phyloP scores from a whole-genome alignment of 2,113 vertebrate genomes.

The Scatophagus argus region DNA sequence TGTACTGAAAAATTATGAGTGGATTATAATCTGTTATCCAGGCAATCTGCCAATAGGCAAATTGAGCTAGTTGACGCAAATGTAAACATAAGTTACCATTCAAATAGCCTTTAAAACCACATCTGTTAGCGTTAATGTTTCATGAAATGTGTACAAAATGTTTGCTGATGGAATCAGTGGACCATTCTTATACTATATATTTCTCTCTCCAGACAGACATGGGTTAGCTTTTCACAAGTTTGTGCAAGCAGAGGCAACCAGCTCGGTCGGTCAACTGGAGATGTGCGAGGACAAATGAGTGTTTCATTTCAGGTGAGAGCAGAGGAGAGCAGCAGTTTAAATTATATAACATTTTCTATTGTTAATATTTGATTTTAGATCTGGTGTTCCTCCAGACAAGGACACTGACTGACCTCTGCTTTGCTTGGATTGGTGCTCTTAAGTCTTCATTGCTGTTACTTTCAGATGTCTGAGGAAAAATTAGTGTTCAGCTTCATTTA shows the following conservation, averaged over 20 bases:
- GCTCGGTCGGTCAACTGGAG: not conserved
- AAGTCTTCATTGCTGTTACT: not conserved
- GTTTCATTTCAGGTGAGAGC: not conserved
- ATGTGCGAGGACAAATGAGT: not conserved
- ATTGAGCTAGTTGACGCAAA: not conserved
- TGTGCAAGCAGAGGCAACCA: not conserved
- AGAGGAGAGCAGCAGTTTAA: not conserved
- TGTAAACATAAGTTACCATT: not conserved
- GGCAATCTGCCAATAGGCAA: not conserved
- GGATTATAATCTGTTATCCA: not conserved
- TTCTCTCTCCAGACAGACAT: not conserved
- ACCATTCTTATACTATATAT: not conserved
- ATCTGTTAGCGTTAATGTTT: not conserved
- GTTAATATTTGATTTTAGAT: not conserved
- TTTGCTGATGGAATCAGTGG: not conserved
- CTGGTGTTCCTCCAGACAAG: not conserved
- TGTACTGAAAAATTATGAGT: no score
- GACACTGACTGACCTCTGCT: not conserved
- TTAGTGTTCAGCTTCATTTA: no score
- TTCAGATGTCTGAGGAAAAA: no score
- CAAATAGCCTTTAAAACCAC: not conserved
- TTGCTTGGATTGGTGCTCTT: no score
- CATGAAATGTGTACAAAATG: not conserved
- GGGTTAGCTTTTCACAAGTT: not conserved
- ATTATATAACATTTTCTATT: not conserved